Conservation (phyloP, 1,140 invertebrate genomes). For the Apis dorsata region DNA sequence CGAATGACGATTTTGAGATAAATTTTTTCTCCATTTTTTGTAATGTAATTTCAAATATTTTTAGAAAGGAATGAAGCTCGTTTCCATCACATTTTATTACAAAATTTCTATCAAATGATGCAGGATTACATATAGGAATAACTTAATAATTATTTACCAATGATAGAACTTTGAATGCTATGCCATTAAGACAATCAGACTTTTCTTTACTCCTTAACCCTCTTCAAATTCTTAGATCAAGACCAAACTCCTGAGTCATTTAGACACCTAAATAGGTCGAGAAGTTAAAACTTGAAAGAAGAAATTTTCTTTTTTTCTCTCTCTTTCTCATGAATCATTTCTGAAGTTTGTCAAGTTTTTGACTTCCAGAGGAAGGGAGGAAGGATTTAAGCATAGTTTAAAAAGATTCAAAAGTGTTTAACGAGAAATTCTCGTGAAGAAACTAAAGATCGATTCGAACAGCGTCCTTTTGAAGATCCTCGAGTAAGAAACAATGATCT, state of each 20-base stretch:
- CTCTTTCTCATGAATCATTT: neutral
- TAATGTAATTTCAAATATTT: too few species aligned
- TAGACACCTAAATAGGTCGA: neutral
- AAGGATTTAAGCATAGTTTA: neutral
- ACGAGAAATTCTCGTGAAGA: neutral
- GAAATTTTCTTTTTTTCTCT: neutral
- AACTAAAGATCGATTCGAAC: neutral
- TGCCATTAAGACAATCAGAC: too few species aligned
- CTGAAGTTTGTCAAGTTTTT: neutral
- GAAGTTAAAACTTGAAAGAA: too few species aligned
- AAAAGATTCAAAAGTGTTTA: neutral
- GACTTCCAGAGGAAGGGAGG: neutral
- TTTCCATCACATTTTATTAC: too few species aligned
- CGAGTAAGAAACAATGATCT: neutral
- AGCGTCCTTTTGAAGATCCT: neutral
- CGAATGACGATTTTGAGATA: too few species aligned
- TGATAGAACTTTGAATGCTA: too few species aligned
- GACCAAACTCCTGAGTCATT: neutral
- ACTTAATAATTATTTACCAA: too few species aligned
- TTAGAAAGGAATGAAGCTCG: too few species aligned
- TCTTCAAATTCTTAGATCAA: neutral
- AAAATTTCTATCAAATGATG: too few species aligned
- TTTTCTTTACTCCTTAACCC: too few species aligned
- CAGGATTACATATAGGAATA: too few species aligned
- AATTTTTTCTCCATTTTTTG: too few species aligned